phyloP scores from a whole-genome alignment of 2,888 invertebrate species.

The Amiota minor region DNA sequence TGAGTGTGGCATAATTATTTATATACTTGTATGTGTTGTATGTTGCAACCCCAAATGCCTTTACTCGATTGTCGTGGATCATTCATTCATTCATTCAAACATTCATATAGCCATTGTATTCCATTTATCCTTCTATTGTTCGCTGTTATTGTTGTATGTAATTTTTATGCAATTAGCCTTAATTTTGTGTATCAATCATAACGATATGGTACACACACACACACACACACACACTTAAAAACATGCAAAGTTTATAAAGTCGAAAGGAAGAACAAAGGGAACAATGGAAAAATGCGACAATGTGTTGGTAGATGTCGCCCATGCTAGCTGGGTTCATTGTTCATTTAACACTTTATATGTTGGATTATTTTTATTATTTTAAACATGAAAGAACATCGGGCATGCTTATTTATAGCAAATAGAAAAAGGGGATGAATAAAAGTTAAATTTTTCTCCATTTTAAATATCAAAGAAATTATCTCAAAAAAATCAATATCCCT shows the following conservation, averaged over 20 bases:
- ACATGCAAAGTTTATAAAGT: too few species aligned
- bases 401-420: not conserved
- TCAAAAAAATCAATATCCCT: too few species aligned
- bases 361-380: constrained; percentile 4
- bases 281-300: too few species aligned
- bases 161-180: constrained; percentile 63
- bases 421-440: not conserved
- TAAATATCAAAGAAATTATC: too few species aligned
- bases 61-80: not conserved
- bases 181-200: constrained; percentile 63
- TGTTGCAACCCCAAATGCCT: constrained; percentile 16
- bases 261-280: too few species aligned
- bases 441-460: too few species aligned
- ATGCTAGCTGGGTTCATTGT: not conserved
- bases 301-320: too few species aligned
- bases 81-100: not conserved
- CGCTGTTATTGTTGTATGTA: too few species aligned
- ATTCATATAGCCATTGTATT: not conserved
- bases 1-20: constrained; percentile 3
- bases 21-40: not conserved
- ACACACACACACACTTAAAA: not conserved
- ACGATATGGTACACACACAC: constrained; percentile 1
- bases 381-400: not conserved
- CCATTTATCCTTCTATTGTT: too few species aligned
- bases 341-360: not conserved